phyloP scores from a whole-genome alignment of 2,888 invertebrate genomes.

The Pyrgus malvae region DNA sequence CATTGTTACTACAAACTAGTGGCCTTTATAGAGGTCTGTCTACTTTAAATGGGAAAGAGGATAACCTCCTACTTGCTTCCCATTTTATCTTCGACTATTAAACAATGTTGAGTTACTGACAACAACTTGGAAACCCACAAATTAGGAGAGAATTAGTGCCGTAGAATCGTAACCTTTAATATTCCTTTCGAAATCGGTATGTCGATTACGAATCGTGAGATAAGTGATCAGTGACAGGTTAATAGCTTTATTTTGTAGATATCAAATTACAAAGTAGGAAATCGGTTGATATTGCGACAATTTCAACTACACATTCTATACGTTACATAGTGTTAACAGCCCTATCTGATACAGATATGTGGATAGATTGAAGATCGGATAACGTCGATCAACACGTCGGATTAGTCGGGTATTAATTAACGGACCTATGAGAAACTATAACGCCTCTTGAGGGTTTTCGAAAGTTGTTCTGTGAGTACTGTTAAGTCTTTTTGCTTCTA shows the following conservation, averaged over 20 bases:
- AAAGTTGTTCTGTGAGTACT: constrained; percentile 40
- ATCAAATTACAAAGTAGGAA: too few species aligned
- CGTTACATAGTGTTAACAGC: constrained; percentile 61
- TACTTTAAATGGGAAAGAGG: constrained; percentile 24
- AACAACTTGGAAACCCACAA: too few species aligned
- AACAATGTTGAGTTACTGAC: too few species aligned
- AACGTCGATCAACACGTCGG: constrained; percentile 61
- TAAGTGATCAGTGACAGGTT: too few species aligned
- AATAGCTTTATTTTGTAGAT: too few species aligned
- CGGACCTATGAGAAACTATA: constrained; percentile 52
- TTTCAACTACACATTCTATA: constrained; percentile 52
- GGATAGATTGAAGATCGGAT: constrained; percentile 56
- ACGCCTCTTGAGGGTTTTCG: constrained; percentile 50
- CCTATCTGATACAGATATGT: constrained; percentile 58
- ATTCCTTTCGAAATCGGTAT: too few species aligned
- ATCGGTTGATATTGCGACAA: too few species aligned
- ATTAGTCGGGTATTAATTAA: constrained; percentile 69
- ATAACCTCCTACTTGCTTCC: constrained; percentile 25
- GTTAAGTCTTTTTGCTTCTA: constrained; percentile 1
- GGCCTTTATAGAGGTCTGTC: constrained; percentile 28
- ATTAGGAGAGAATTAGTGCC: too few species aligned
- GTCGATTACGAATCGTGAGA: too few species aligned
- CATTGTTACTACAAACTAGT: constrained; percentile 31
- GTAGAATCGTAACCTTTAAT: too few species aligned
- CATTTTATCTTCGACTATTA: constrained; percentile 23